Conservation (phyloP, 1,140 invertebrate genomes). For the Drosophila kepulauana region DNA sequence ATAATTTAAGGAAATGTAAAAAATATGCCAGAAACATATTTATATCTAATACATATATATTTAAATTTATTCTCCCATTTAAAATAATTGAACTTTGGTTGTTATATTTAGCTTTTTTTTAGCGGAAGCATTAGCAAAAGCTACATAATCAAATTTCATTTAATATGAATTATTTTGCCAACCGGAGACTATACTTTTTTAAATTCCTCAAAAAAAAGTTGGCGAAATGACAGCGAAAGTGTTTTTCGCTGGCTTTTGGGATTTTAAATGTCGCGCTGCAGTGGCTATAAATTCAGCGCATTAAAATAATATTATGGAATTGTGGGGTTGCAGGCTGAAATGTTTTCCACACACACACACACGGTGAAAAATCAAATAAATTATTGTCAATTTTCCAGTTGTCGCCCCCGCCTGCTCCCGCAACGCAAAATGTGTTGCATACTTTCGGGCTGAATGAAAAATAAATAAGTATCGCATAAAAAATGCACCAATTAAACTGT, state of each 20-base stretch:
- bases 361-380: slow-evolving; percentile 73
- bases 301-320: slow-evolving; percentile 76
- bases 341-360: slow-evolving; percentile 31
- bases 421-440: slow-evolving; percentile 54
- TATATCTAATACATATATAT: no score
- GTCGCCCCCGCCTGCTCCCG: slow-evolving; percentile 31
- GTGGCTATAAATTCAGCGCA: slow-evolving; percentile 66
- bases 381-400: slow-evolving; percentile 83
- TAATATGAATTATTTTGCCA: neutral
- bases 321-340: slow-evolving; percentile 39
- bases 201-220: neutral
- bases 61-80: neutral
- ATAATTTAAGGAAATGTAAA: no score
- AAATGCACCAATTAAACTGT: slow-evolving; percentile 85
- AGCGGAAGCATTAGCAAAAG: no score
- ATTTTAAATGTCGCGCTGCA: slow-evolving; percentile 40
- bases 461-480: slow-evolving; percentile 58
- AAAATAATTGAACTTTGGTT: no score
- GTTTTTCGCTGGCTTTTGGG: slow-evolving; percentile 27
- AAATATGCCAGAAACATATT: no score
- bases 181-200: neutral
- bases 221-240: slow-evolving; percentile 39
- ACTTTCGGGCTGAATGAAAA: slow-evolving; percentile 34
- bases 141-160: no score
- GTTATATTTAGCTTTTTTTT: no score